Conservation (phyloP, 2,113 vertebrate species). For the Tor tambroides region DNA sequence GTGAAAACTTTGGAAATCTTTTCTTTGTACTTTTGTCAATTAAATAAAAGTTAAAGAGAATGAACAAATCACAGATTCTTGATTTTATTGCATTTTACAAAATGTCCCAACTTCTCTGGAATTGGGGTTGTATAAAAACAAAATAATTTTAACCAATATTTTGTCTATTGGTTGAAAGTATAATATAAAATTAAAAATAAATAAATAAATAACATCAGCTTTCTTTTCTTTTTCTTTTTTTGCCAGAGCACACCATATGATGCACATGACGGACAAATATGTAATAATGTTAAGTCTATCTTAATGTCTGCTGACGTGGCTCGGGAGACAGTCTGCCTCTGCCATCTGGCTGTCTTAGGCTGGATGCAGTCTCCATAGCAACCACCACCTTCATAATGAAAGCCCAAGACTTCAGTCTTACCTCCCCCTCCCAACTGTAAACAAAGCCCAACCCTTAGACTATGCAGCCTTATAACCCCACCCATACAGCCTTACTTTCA, state of each 20-base stretch:
- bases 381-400: slow-evolving; percentile 72
- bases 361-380: slow-evolving; percentile 79
- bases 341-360: slow-evolving; percentile 71
- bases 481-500: slow-evolving; percentile 12
- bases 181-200: background rate
- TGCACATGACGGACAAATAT: background rate
- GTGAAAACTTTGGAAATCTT: no score
- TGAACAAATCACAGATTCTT: no score
- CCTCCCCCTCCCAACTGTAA: slow-evolving; percentile 58
- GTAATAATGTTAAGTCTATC: slow-evolving; percentile 29
- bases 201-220: background rate
- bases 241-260: background rate
- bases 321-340: slow-evolving; percentile 59
- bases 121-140: no score
- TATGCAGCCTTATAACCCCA: slow-evolving; percentile 23
- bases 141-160: no score
- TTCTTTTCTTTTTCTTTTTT: background rate
- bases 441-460: slow-evolving; percentile 38
- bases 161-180: background rate
- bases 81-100: no score
- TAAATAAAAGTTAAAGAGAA: no score
- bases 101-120: no score
- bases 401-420: slow-evolving; percentile 66
- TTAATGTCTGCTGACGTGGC: slow-evolving; percentile 56
- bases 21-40: no score